Evolutionary conservation across 2,888 invertebrate genomes (phyloP), one percentile per base, ranked within the genome.

Genomic region (Eupithecia insigniata): DNA sequence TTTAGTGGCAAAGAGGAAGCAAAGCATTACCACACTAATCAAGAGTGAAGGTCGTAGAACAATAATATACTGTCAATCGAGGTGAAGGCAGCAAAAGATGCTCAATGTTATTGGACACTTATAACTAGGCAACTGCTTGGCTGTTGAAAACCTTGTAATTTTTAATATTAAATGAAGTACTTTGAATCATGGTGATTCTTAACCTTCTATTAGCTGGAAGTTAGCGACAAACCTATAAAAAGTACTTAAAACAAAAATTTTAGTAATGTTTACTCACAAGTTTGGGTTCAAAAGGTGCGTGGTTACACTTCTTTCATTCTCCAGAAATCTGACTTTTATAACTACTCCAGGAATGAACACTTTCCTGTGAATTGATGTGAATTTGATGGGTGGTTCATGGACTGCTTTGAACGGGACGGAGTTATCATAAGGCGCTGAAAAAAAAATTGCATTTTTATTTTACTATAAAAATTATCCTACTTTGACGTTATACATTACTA

Each of bases 281-380:
- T 98, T 98, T 66, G 98, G 98, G 92, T 98, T 98, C 34, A 98
- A 93, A 72, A 98, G 95, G 92, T 98, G 98, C 10, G 97, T 97
- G 0, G 98, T 97, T 39, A 97, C 96, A 85, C 97, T 97, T 67
- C 98, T 95, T 84, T 98, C 98, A 77, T 96, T 96, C 81, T 97
- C 96, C 43, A 96, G 95, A 67, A 98, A 96, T 84, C 95, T 95
- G 64, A 97, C 97, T 83, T 95, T 94, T 81, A 98, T 96, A 84
- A 97, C 96, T 30, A 96, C 95, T 0, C 96, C 96, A 0, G 97
- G 97, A 84, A 98, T 97, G 90, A 98, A 98, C 78, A 98, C 96
- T 91, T 96, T 96, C 72, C 97, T 94, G 83, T 96, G 95, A 74
- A 96, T 96, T 0, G 96, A 96, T 82, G 96, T 97, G 87, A 97